These are phyloP conservation scores for Hyperoodon ampullatus DNA, from an alignment of 2,113 vertebrate species.

Conservation along the genomic window DNA sequence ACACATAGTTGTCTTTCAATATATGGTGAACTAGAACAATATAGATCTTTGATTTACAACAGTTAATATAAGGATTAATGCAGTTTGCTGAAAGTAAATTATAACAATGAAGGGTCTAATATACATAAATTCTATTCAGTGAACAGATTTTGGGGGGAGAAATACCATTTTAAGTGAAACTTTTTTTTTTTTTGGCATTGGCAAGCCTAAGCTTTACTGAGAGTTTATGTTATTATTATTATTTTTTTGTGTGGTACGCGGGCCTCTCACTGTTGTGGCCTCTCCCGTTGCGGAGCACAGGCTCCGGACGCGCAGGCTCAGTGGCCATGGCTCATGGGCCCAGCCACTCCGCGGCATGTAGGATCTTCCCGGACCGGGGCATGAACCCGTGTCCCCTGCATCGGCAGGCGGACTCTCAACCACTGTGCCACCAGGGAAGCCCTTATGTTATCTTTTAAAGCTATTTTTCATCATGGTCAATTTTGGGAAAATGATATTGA, in stretches of 20 bases:
- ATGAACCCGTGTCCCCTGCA: too few relatives aligned
- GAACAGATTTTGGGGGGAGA: not conserved
- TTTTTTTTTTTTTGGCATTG: not conserved
- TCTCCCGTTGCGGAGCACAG: too few relatives aligned
- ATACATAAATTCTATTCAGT: slow-evolving; percentile 15
- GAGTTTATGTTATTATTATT: too few relatives aligned
- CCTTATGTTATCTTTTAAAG: not conserved
- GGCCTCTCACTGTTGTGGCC: too few relatives aligned
- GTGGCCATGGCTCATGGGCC: too few relatives aligned
- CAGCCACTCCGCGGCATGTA: too few relatives aligned
- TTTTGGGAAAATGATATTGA: not conserved
- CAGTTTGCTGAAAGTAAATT: slow-evolving; percentile 28
- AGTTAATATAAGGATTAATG: not conserved
- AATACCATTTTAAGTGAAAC: not conserved
- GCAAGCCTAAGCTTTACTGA: not conserved
- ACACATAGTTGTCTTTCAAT: not conserved
- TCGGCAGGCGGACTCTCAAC: too few relatives aligned
- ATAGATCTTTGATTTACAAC: not conserved
- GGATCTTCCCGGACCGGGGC: too few relatives aligned
- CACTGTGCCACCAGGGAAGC: too few relatives aligned
- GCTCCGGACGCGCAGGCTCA: too few relatives aligned
- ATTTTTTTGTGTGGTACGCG: too few relatives aligned
- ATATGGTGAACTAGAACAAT: not conserved
- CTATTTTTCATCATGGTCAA: not conserved
- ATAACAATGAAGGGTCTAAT: not conserved